Evolutionary conservation across 2,888 invertebrate genomes (phyloP).

Genomic region (Ophioninae sp.): DNA sequence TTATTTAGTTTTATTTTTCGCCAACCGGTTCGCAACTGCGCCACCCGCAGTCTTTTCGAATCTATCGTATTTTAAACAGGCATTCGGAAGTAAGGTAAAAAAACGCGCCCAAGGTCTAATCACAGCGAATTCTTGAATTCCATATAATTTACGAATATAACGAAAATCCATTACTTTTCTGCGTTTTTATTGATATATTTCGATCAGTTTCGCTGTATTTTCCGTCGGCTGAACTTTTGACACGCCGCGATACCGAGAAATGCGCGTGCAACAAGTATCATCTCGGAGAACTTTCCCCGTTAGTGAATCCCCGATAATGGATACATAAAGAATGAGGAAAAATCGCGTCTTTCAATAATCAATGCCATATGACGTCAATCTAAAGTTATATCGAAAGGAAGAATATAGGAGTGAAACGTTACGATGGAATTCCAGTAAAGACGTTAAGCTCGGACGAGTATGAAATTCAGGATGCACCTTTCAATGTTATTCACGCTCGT

Average conservation of each 20-base stretch:
- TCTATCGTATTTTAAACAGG: neutral
- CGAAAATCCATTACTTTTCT: neutral
- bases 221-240: neutral
- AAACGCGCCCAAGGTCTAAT: neutral
- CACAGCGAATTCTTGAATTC: neutral
- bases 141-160: neutral
- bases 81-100: neutral
- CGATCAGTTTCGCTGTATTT: neutral
- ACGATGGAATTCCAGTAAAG: neutral
- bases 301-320: neutral
- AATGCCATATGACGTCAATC: conserved; percentile 10
- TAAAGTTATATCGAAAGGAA: neutral
- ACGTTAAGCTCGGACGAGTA: neutral
- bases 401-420: neutral
- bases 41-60: neutral
- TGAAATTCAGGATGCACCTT: neutral
- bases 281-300: neutral
- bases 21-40: neutral
- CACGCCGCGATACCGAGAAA: conserved; percentile 1
- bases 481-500: neutral
- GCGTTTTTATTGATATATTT: neutral
- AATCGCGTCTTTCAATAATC: conserved; percentile 5
- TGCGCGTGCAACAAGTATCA: neutral
- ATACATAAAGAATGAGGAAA: conserved; percentile 8
- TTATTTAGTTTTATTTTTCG: neutral